Evolutionary conservation across 2,113 vertebrate genomes (phyloP).

Genomic region (Ariopsis seemanni): DNA sequence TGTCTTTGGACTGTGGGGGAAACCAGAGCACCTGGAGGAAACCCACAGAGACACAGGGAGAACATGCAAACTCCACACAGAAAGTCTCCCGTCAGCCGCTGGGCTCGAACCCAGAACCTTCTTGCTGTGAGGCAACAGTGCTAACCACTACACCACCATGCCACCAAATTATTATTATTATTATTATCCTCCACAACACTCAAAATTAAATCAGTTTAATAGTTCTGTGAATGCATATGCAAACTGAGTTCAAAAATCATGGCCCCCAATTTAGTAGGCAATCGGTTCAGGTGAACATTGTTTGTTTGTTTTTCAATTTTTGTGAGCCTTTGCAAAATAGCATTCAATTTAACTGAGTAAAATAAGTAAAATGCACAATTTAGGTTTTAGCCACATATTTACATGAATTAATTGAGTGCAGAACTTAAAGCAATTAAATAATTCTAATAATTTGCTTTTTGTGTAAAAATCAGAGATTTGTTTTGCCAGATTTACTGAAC

Average conservation of each 20-base stretch:
- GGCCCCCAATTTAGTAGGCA: background rate
- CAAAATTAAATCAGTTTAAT: background rate
- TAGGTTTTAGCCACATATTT: background rate
- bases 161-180: too few species aligned
- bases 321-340: background rate
- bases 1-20: too few species aligned
- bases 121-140: too few species aligned
- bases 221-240: background rate
- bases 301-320: background rate
- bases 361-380: background rate
- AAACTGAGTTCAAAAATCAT: background rate
- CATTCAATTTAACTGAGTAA: background rate
- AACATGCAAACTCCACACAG: too few species aligned
- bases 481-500: background rate
- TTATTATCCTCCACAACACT: background rate
- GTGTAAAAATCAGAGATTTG: background rate
- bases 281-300: background rate
- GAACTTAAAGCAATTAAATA: background rate
- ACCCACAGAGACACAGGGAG: too few species aligned
- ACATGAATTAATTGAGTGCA: background rate
- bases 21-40: too few species aligned
- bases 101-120: too few species aligned
- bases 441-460: background rate
- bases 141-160: too few species aligned
- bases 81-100: too few species aligned